These are phyloP conservation scores for Sceloporus undulatus DNA, from an alignment of 2,113 vertebrate genomes.

Conservation along the genomic window DNA sequence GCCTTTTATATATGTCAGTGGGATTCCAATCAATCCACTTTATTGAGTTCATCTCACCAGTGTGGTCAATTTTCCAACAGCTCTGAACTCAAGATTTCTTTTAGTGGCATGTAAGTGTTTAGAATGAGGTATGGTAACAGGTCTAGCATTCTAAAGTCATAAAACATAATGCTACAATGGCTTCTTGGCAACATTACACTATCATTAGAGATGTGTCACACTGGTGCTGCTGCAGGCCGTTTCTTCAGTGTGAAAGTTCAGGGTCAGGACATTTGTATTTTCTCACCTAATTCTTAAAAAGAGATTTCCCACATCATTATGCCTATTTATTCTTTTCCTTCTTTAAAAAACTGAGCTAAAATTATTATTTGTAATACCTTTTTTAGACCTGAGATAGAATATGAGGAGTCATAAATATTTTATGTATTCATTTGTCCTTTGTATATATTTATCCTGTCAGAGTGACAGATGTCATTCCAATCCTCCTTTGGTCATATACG, in stretches of 20 bases:
- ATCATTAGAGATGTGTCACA: neutral
- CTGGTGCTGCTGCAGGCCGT: neutral
- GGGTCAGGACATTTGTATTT: neutral
- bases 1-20: constrained; percentile 13
- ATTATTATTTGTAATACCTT: neutral
- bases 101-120: constrained; percentile 16
- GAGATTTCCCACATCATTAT: neutral
- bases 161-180: constrained; percentile 12
- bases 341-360: neutral
- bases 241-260: constrained; percentile 17
- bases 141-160: neutral
- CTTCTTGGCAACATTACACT: constrained; percentile 12
- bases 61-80: constrained; percentile 27
- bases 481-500: too few species aligned
- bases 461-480: too few species aligned
- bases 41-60: constrained; percentile 25
- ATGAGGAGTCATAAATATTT: neutral
- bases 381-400: neutral
- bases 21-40: constrained; percentile 39
- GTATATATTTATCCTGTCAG: neutral
- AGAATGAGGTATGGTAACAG: constrained; percentile 2
- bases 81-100: neutral
- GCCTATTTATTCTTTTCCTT: neutral
- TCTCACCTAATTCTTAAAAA: neutral
- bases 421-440: too few species aligned